Percentiles rank a stretch among this genome's conserved stretches.
These are phyloP conservation scores for Bothrops jararaca DNA, from an alignment of 2,113 vertebrate species.

Conservation along the genomic window DNA sequence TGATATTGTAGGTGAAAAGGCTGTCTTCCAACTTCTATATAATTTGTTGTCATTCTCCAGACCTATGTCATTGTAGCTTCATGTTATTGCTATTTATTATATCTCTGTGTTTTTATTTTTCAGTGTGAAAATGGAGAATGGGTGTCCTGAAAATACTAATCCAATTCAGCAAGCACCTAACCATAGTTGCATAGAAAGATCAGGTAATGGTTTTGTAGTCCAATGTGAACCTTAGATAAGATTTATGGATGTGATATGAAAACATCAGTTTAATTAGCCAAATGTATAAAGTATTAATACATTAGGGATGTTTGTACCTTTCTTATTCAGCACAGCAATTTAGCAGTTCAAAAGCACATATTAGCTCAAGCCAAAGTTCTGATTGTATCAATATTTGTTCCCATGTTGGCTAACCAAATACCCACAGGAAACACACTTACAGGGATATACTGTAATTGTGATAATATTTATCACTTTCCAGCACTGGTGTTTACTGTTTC, in stretches of 20 bases:
- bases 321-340: not conserved
- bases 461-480: not conserved
- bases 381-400: not conserved
- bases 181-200: not conserved
- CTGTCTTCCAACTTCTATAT: slow-evolving; percentile 7
- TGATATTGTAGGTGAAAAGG: not conserved
- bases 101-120: slow-evolving; percentile 8
- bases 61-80: slow-evolving; percentile 33
- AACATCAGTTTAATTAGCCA: not conserved
- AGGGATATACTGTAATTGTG: not conserved
- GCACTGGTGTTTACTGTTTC: not conserved
- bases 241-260: not conserved
- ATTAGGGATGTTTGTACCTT: not conserved
- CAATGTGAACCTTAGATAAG: not conserved
- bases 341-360: not conserved
- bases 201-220: not conserved
- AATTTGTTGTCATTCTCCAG: slow-evolving; percentile 28
- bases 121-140: not conserved
- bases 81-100: slow-evolving; percentile 46
- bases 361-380: not conserved
- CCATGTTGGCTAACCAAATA: not conserved
- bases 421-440: not conserved
- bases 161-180: not conserved
- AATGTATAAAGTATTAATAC: not conserved
- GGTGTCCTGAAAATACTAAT: not conserved